Evolutionary conservation across 2,888 invertebrate species (phyloP).

Genomic region (Diplazon laetatorius): DNA sequence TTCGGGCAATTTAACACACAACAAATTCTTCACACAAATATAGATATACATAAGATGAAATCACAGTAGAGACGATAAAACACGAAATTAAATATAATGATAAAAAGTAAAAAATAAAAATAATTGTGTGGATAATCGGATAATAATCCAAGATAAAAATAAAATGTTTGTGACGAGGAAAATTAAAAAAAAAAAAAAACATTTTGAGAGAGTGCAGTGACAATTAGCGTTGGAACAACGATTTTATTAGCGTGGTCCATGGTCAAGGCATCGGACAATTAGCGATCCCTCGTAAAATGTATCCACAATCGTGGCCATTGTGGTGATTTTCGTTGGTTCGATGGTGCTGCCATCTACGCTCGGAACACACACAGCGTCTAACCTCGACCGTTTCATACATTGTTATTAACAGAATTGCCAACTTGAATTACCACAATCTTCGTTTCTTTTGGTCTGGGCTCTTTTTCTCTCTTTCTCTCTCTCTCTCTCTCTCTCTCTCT

Average conservation of each 20-base stretch:
- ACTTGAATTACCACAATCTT: slow-evolving; percentile 31
- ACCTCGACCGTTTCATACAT: slow-evolving; percentile 32
- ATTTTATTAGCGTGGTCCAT: slow-evolving; percentile 57
- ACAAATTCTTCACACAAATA: too few relatives aligned
- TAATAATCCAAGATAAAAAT: neutral
- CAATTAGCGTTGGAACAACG: slow-evolving; percentile 59
- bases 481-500: slow-evolving; percentile 13
- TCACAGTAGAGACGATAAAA: too few relatives aligned
- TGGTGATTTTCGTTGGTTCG: slow-evolving; percentile 47
- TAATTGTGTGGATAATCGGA: too few relatives aligned
- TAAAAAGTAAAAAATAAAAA: too few relatives aligned
- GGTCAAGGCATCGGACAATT: slow-evolving; percentile 62
- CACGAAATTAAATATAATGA: too few relatives aligned
- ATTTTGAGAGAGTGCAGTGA: neutral
- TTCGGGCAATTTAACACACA: too few relatives aligned
- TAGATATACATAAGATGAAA: too few relatives aligned
- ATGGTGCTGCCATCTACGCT: slow-evolving; percentile 1
- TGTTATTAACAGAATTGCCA: slow-evolving; percentile 58
- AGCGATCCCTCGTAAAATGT: slow-evolving; percentile 54
- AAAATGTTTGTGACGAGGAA: neutral
- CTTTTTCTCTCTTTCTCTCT: slow-evolving; percentile 31
- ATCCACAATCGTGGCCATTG: slow-evolving; percentile 47
- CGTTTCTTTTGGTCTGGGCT: slow-evolving; percentile 44
- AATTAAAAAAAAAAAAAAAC: neutral
- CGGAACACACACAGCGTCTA: neutral